Percentiles rank a stretch among this genome's conserved stretches.
Evolutionary conservation across 53 echinoderm and acorn worm genomes (phyloP).

Genomic region (Holothuria leucospilota): DNA sequence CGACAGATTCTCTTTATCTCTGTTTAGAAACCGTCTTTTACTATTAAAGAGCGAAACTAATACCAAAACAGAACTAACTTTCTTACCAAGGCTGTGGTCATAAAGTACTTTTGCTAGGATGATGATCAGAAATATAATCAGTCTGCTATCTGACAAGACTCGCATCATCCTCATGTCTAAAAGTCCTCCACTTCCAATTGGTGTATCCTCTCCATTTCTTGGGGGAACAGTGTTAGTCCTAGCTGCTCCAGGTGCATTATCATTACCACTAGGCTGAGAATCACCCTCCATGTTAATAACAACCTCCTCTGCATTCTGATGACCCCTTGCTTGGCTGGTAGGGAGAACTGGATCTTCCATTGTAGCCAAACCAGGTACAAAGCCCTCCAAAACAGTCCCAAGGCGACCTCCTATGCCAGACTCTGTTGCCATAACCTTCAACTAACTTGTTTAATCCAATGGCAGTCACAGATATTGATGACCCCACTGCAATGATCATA

Average conservation of each 20-base stretch:
- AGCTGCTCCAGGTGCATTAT: not conserved
- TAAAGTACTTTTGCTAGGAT: slow-evolving; percentile 76
- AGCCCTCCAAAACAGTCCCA: slow-evolving; percentile 73
- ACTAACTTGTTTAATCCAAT: too few relatives aligned
- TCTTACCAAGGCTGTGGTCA: slow-evolving; percentile 91
- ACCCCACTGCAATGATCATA: too few relatives aligned
- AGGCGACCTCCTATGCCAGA: slow-evolving; percentile 52
- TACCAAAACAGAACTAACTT: not conserved
- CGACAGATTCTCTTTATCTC: too few relatives aligned
- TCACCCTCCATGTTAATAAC: slow-evolving; percentile 79
- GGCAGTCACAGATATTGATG: too few relatives aligned
- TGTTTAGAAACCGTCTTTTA: too few relatives aligned
- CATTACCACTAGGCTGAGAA: not conserved
- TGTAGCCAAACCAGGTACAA: slow-evolving; percentile 83
- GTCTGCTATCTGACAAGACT: slow-evolving; percentile 69
- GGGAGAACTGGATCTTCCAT: slow-evolving; percentile 78
- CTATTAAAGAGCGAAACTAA: too few relatives aligned
- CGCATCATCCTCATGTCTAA: slow-evolving; percentile 46
- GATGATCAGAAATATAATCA: slow-evolving; percentile 78
- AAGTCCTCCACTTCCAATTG: slow-evolving; percentile 18
- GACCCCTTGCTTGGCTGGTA: slow-evolving; percentile 3
- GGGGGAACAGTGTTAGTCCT: not conserved
- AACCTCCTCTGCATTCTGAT: slow-evolving; percentile 57
- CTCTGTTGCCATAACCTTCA: not conserved
- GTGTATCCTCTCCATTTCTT: not conserved